These are phyloP conservation scores for Cephus cinctus DNA, from an alignment of 1,140 invertebrate species.

Conservation along the genomic window DNA sequence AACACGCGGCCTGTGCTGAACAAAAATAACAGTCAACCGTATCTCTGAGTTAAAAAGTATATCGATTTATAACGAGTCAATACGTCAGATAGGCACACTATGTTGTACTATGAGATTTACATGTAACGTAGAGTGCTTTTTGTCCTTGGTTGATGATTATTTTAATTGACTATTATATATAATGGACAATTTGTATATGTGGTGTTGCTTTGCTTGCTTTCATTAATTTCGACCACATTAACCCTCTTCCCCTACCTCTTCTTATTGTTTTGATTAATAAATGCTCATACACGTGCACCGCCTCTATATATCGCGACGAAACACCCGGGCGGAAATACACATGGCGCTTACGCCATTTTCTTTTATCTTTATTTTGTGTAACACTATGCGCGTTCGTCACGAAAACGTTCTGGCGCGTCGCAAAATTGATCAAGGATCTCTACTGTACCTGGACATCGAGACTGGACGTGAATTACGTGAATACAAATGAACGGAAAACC, in stretches of 20 bases:
- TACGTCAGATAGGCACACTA: too few relatives aligned
- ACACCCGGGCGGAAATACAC: too few relatives aligned
- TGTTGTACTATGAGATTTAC: slow-evolving; percentile 26
- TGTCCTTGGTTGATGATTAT: slow-evolving; percentile 29
- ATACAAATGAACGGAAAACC: slow-evolving; percentile 5
- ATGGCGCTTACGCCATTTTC: too few relatives aligned
- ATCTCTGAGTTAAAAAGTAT: too few relatives aligned
- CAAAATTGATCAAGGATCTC: neutral
- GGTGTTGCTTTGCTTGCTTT: slow-evolving; percentile 51
- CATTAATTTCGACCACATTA: slow-evolving; percentile 52
- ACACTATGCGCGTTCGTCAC: too few relatives aligned
- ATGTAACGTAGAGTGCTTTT: slow-evolving; percentile 41
- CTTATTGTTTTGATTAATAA: slow-evolving; percentile 47
- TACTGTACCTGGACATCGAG: neutral
- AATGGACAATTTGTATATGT: slow-evolving; percentile 29
- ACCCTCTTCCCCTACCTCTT: slow-evolving; percentile 47
- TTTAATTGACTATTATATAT: slow-evolving; percentile 25
- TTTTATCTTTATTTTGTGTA: too few relatives aligned
- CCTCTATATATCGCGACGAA: too few relatives aligned
- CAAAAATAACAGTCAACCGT: too few relatives aligned
- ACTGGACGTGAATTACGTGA: neutral
- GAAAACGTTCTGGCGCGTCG: too few relatives aligned
- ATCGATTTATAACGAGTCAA: too few relatives aligned
- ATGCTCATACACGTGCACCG: slow-evolving; percentile 49
- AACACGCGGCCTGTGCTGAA: too few relatives aligned